Percentiles rank a stretch among this genome's conserved stretches.
These are phyloP conservation scores for Sebastes aleutianus DNA, from an alignment of 2,797 vertebrate genomes.

Conservation along the genomic window DNA sequence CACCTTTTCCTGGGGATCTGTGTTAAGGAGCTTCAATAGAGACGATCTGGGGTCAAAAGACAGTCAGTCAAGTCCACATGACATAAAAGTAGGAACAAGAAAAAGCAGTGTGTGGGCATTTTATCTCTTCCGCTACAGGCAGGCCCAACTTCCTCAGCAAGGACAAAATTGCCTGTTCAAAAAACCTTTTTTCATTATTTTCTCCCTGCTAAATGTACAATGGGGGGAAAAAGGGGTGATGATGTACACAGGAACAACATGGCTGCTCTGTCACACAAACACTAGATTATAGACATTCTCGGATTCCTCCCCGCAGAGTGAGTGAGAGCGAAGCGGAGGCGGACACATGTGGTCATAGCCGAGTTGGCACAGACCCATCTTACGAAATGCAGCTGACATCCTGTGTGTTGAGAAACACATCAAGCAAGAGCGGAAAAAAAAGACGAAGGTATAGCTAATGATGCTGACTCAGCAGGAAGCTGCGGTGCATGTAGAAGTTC, in stretches of 20 bases:
- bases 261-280: background rate
- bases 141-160: constrained; percentile 16
- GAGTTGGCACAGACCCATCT: constrained; percentile 10
- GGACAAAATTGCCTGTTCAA: background rate
- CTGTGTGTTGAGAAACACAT: constrained; percentile 47
- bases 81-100: background rate
- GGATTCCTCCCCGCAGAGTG: background rate
- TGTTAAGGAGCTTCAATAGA: background rate
- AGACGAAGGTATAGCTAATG: constrained; percentile 14
- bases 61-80: background rate
- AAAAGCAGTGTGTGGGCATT: background rate
- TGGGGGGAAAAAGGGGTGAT: no score
- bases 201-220: background rate
- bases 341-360: constrained; percentile 14
- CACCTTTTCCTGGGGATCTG: background rate
- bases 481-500: constrained; percentile 19
- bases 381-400: constrained; percentile 41
- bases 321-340: background rate
- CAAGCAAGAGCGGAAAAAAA: background rate
- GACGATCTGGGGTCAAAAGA: background rate
- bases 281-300: constrained; percentile 23
- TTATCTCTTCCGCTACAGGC: constrained; percentile 23
- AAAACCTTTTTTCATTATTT: background rate
- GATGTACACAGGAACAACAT: background rate
- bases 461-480: constrained; percentile 63